Evolutionary conservation across 2,888 invertebrate species (phyloP).

Genomic region (Eilema depressum): DNA sequence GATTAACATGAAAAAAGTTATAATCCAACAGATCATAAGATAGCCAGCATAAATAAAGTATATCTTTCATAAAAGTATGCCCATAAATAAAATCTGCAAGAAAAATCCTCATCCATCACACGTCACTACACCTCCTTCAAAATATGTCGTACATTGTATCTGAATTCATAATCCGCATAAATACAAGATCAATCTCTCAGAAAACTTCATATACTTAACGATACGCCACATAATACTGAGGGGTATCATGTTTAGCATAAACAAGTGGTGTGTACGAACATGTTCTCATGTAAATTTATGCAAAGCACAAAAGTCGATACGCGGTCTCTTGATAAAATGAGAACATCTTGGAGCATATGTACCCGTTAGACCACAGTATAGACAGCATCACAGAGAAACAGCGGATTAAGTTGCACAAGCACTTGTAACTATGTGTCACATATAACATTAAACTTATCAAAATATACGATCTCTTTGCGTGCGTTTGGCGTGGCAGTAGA

Average conservation of each 20-base stretch:
- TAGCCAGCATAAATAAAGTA: no score
- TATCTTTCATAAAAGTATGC: not conserved
- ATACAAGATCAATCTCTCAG: slow-evolving; percentile 37
- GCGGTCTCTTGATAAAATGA: slow-evolving; percentile 69
- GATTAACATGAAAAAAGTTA: no score
- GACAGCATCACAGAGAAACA: slow-evolving; percentile 8
- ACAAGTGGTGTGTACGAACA: slow-evolving; percentile 63
- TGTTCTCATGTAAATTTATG: slow-evolving; percentile 84
- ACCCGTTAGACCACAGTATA: slow-evolving; percentile 25
- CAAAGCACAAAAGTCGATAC: slow-evolving; percentile 82
- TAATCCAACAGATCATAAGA: no score
- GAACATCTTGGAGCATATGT: slow-evolving; percentile 57
- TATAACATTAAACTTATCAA: not conserved
- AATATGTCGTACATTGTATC: slow-evolving; percentile 9
- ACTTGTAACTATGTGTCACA: not conserved
- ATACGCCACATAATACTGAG: slow-evolving; percentile 55
- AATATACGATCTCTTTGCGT: no score
- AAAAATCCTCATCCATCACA: not conserved
- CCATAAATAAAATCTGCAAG: not conserved
- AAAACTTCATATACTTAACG: slow-evolving; percentile 57
- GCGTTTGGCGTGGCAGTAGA: no score
- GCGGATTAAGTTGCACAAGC: not conserved
- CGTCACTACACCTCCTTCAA: slow-evolving; percentile 3
- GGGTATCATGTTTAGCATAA: slow-evolving; percentile 68
- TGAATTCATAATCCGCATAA: slow-evolving; percentile 26